Percentiles rank a stretch among this genome's conserved stretches.
Conservation (phyloP, 2,797 vertebrate species). For the Pogonophryne albipinna region DNA sequence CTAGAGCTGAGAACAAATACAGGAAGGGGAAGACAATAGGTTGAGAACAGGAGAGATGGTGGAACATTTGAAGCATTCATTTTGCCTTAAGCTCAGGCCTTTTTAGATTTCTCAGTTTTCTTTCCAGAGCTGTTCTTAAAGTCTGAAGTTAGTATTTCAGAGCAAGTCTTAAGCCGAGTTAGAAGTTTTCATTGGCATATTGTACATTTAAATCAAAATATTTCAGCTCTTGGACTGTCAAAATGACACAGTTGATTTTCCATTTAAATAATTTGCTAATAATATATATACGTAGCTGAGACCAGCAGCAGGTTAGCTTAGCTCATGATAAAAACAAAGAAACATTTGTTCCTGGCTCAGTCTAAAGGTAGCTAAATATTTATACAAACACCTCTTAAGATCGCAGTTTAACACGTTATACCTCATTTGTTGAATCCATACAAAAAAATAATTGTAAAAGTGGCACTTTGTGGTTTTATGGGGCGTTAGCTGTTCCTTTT, state of each 20-base stretch:
- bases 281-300: background rate
- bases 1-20: slow-evolving; percentile 14
- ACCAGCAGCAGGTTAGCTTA: background rate
- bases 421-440: background rate
- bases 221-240: background rate
- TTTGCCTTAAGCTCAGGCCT: slow-evolving; percentile 1
- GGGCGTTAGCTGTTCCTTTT: too few relatives aligned
- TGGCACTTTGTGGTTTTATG: background rate
- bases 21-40: background rate
- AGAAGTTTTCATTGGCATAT: slow-evolving; percentile 1
- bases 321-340: background rate
- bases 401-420: background rate
- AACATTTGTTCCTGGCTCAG: background rate
- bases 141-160: too few relatives aligned
- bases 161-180: background rate
- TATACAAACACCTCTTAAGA: background rate
- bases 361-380: background rate
- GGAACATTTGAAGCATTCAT: slow-evolving; percentile 9
- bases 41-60: slow-evolving; percentile 13
- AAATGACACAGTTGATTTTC: background rate
- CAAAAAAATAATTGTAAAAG: background rate
- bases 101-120: background rate
- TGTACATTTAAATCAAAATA: background rate
- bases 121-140: too few relatives aligned
- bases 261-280: background rate